Base-by-base conservation (phyloP, 2,797 vertebrate genomes). In the Erpetoichthys calabaricus region DNA sequence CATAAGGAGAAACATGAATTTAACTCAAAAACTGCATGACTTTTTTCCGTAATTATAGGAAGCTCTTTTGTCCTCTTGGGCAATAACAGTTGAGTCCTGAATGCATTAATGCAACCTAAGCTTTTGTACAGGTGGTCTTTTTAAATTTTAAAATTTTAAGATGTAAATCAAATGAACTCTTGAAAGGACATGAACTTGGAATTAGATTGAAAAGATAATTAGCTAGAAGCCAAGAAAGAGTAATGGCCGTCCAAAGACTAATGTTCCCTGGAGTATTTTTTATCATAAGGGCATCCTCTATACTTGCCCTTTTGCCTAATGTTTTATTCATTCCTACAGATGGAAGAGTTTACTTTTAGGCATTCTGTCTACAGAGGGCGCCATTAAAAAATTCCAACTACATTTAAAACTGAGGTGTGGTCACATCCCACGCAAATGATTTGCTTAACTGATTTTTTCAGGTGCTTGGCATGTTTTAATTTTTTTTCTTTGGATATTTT, bases 321-420 rank as follows among this genome's bases (percentile, higher is more conserved):
- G 75, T 79, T 80, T 77, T 79, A 80, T 79, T 79, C 72, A 75
- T 54, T 61, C 74, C 66, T 66, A 65, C 78, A 79, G 76, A 81
- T 78, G 80, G 75, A 75, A 67, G 64, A 25, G 3, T 65, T 69
- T 62, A 57, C 9, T 52, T 25, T 68, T 73, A 65, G 69, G 55
- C 64, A 59, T 67, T 41, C 56, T 46, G 8, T 46, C 8, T 3
- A 45, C 10, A 57, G 57, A 59, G 50, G 55, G 10, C 55, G 54
- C 60, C 66, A 70, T 70, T 65, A 25, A 62, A 66, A 50, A 68
- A 75, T 63, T 69, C 53, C 6, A 1, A 44, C 8, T 50, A 42
- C 42, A n/a, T n/a, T 43, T 8, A 47, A 44, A 47, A 60, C 25
- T 60, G 41, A 55, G 55, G 45, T 55, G 45, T 55, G 47, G 45